Evolutionary conservation across 2,888 invertebrate genomes (phyloP).

Genomic region (Xestia ashworthii): DNA sequence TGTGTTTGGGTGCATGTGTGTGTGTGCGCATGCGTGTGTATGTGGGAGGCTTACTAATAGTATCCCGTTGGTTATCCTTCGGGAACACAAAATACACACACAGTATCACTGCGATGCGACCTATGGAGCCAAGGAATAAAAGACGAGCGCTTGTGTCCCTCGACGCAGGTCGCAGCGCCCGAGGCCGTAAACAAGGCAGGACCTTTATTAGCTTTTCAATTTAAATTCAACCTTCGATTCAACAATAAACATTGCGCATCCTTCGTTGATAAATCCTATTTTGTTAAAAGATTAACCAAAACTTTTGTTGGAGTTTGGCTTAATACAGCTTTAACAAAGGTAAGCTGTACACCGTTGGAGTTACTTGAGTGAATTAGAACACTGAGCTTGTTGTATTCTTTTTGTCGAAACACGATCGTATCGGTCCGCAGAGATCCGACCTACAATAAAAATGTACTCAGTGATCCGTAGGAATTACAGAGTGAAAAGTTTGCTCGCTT

Average conservation of each 20-base stretch:
- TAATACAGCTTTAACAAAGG: slow-evolving; percentile 27
- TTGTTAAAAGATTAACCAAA: slow-evolving; percentile 21
- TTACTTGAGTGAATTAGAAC: slow-evolving; percentile 30
- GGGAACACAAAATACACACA: too few species aligned
- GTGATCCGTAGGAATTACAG: neutral
- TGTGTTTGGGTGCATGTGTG: too few species aligned
- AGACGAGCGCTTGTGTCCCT: neutral
- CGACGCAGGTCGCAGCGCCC: neutral
- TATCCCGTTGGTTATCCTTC: too few species aligned
- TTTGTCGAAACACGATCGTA: slow-evolving; percentile 4
- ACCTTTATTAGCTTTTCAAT: neutral
- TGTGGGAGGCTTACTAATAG: too few species aligned
- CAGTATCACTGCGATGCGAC: neutral
- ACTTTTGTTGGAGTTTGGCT: slow-evolving; percentile 30
- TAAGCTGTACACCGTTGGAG: slow-evolving; percentile 5
- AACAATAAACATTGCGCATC: slow-evolving; percentile 15
- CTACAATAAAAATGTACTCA: neutral
- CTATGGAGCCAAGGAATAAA: neutral
- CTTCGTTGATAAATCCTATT: slow-evolving; percentile 4
- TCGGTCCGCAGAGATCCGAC: neutral
- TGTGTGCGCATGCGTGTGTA: too few species aligned
- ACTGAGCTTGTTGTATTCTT: slow-evolving; percentile 1
- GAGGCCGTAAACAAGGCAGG: neutral
- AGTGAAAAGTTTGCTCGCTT: neutral
- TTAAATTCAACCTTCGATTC: neutral